phyloP scores from a whole-genome alignment of 2,113 vertebrate genomes.

The Aleadryas rufinucha region DNA sequence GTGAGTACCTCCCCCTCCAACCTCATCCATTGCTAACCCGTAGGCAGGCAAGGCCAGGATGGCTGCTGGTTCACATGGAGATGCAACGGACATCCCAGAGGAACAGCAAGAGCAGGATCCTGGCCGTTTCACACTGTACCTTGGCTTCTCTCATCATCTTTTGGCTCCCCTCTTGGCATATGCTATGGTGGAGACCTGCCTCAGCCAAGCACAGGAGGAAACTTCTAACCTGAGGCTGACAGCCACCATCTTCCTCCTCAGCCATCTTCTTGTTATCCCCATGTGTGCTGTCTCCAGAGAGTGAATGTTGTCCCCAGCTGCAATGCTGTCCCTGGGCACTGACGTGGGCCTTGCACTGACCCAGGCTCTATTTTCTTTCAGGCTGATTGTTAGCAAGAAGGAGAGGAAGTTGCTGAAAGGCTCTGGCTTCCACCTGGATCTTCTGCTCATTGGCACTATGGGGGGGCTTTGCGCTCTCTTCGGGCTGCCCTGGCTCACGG shows the following conservation, averaged over 20 bases:
- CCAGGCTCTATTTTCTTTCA: conserved; percentile 9
- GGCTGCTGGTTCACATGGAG: neutral
- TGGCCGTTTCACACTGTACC: neutral
- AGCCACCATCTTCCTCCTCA: neutral
- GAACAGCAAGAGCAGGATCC: neutral
- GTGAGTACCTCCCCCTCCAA: conserved; percentile 70
- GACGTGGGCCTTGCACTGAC: neutral
- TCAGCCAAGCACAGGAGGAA: neutral
- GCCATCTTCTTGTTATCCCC: neutral
- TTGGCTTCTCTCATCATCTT: neutral
- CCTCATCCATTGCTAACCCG: neutral
- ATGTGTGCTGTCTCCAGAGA: neutral
- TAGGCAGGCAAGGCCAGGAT: neutral
- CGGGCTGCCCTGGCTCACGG: conserved; percentile 94
- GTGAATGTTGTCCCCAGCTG: neutral
- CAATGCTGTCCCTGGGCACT: neutral
- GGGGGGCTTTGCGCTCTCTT: conserved; percentile 91
- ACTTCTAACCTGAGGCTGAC: neutral
- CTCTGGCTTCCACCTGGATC: conserved; percentile 95
- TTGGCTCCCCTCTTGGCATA: neutral
- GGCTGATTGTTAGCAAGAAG: conserved; percentile 96
- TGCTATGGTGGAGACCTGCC: neutral
- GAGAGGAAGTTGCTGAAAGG: conserved; percentile 90
- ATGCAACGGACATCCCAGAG: neutral
- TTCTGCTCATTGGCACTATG: conserved; percentile 91